Conservation (phyloP, 2,113 vertebrate genomes). For the Varanus salvator region DNA sequence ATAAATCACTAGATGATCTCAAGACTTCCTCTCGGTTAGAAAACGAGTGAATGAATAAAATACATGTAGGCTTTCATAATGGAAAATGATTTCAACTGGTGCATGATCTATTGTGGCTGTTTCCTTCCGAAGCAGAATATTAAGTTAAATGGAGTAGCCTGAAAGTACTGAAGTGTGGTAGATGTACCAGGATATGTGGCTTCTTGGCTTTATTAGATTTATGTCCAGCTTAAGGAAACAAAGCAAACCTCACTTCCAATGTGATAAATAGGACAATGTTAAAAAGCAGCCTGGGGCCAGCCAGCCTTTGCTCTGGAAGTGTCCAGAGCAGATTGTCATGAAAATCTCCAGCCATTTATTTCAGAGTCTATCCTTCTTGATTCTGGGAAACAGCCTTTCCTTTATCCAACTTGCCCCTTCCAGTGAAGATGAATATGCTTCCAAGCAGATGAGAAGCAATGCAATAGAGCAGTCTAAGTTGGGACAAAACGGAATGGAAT, state of each 20-base stretch:
- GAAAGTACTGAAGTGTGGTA: conserved; percentile 27
- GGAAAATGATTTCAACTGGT: conserved; percentile 25
- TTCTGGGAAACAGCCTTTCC: not conserved
- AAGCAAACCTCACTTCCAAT: conserved; percentile 18
- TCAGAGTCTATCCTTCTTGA: not conserved
- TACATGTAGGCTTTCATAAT: conserved; percentile 24
- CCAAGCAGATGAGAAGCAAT: conserved; percentile 1
- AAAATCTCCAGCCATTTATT: conserved; percentile 11
- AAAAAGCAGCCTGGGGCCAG: not conserved
- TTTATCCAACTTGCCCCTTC: conserved; percentile 12
- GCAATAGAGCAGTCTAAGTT: not conserved
- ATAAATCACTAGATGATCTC: conserved; percentile 9
- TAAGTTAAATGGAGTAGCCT: conserved; percentile 17
- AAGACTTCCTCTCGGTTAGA: not conserved
- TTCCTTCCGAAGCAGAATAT: conserved; percentile 23
- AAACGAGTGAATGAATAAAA: not conserved
- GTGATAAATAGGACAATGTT: conserved; percentile 14
- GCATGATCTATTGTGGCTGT: not conserved
- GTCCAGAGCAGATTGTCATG: conserved; percentile 1
- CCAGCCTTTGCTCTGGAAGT: not conserved
- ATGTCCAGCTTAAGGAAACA: conserved; percentile 30
- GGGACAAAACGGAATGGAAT: too few species aligned
- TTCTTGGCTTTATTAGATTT: conserved; percentile 20
- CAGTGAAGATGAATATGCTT: conserved; percentile 13
- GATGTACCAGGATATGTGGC: not conserved